phyloP scores from a whole-genome alignment of 2,797 vertebrate genomes.

The Aeoliscus strigatus region DNA sequence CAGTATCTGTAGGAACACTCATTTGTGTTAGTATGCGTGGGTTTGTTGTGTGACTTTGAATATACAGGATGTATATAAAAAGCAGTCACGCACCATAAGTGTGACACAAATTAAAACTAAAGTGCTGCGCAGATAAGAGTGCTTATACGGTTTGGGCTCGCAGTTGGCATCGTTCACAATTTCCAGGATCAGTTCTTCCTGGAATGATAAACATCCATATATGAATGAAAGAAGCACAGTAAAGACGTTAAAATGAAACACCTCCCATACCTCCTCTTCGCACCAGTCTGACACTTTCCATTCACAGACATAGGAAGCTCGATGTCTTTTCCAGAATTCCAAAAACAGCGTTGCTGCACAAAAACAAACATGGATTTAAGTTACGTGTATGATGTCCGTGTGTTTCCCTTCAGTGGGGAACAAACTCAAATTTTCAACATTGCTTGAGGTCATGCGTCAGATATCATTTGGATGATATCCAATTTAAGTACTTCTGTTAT shows the following conservation, averaged over 20 bases:
- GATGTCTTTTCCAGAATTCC: constrained; percentile 90
- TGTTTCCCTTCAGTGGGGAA: too few species aligned
- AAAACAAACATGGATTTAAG: constrained; percentile 8
- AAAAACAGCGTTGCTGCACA: constrained; percentile 87
- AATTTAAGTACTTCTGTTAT: too few species aligned
- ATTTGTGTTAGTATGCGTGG: neutral
- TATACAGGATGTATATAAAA: too few species aligned
- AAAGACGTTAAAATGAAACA: neutral
- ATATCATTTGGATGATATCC: too few species aligned
- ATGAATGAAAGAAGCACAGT: neutral
- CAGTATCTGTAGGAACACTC: constrained; percentile 70
- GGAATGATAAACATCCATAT: constrained; percentile 5
- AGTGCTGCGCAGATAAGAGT: constrained; percentile 83
- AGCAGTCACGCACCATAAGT: constrained; percentile 72
- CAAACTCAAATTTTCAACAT: too few species aligned
- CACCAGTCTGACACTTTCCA: constrained; percentile 91
- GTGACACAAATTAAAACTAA: constrained; percentile 78
- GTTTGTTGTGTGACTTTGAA: too few species aligned
- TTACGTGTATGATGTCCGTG: neutral
- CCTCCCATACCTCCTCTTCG: constrained; percentile 83
- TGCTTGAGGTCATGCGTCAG: too few species aligned
- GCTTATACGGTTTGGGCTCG: constrained; percentile 60
- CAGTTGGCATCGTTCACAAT: constrained; percentile 76
- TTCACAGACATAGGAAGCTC: constrained; percentile 74
- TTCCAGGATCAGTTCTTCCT: constrained; percentile 89